Evolutionary conservation across 2,113 vertebrate species (phyloP).

Genomic region (Struthidea cinerea): DNA sequence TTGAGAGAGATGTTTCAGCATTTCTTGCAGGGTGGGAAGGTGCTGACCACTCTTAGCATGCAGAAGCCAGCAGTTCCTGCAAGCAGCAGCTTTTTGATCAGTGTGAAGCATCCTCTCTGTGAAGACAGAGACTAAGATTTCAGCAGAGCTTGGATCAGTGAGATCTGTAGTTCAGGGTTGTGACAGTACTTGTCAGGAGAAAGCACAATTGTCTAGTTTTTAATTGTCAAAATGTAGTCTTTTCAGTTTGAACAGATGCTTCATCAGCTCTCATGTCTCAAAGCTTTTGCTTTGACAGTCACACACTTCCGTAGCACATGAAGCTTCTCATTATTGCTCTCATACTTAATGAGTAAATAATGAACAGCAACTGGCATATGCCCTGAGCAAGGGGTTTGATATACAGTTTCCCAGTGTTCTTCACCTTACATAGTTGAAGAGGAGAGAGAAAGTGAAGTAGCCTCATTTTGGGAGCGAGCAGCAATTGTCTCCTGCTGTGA

Average conservation of each 20-base stretch:
- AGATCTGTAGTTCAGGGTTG: neutral
- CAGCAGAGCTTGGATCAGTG: neutral
- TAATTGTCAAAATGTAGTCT: neutral
- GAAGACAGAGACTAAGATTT: neutral
- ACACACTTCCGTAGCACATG: fast-evolving
- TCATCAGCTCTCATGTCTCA: neutral
- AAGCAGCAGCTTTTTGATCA: neutral
- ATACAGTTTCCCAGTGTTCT: neutral
- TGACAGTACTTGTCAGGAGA: slow-evolving; percentile 3
- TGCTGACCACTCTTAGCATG: neutral
- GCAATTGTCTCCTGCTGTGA: fast-evolving
- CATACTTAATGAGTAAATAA: neutral
- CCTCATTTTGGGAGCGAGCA: neutral
- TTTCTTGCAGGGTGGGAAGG: neutral
- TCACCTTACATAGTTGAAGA: neutral
- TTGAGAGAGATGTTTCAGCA: neutral
- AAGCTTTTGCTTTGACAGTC: neutral
- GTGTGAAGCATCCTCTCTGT: neutral
- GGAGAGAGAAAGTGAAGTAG: neutral
- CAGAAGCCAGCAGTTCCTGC: neutral
- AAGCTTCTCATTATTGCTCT: neutral
- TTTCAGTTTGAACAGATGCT: neutral
- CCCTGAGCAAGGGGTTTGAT: neutral
- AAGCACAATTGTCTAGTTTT: neutral
- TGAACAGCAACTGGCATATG: neutral